Evolutionary conservation across 2,797 vertebrate species (phyloP).

Genomic region (Amniataba percoides): DNA sequence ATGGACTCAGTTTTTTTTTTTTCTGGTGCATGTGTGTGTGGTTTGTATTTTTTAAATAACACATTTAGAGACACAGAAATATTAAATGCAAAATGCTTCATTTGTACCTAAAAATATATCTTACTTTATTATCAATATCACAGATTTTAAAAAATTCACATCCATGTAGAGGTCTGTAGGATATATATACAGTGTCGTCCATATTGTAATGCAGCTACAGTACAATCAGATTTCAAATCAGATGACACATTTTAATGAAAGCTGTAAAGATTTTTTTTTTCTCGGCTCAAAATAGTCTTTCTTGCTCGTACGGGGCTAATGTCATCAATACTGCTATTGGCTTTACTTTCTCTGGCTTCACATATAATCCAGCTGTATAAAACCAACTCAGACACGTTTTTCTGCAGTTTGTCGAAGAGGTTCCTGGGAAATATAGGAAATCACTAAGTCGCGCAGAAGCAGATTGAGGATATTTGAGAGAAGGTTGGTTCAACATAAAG

Average conservation of each 20-base stretch:
- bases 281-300: conserved; percentile 11
- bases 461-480: conserved; percentile 35
- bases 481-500: conserved; percentile 26
- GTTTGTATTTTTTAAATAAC: background rate
- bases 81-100: background rate
- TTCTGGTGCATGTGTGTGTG: background rate
- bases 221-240: background rate
- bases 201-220: background rate
- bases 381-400: conserved; percentile 37
- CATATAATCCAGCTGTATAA: conserved; percentile 33
- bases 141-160: background rate
- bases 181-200: too few relatives aligned
- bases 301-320: conserved; percentile 1
- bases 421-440: conserved; percentile 69
- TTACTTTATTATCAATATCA: conserved; percentile 1
- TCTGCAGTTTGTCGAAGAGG: conserved; percentile 33
- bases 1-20: background rate
- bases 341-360: conserved; percentile 17
- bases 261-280: background rate
- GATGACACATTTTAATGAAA: background rate
- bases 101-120: background rate
- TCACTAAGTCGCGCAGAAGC: conserved; percentile 48
- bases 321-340: conserved; percentile 24
- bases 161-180: background rate
- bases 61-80: background rate